phyloP scores from a whole-genome alignment of 1,140 invertebrate species.

The Heliconius eleuchia region DNA sequence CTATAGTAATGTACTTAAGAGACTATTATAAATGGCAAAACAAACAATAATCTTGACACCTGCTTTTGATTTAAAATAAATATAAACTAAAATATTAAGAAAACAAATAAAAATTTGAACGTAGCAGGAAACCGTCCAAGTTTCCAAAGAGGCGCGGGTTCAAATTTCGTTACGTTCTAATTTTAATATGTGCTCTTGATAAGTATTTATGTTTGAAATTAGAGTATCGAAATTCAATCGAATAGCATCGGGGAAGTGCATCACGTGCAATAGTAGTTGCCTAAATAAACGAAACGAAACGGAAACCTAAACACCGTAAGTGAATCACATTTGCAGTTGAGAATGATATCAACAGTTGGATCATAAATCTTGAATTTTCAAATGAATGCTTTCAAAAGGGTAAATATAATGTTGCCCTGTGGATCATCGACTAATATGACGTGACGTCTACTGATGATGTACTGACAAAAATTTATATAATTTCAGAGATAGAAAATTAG shows the following conservation, averaged over 20 bases:
- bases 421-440: not conserved
- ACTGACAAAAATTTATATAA: too few species aligned
- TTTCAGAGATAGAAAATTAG: not conserved
- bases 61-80: not conserved
- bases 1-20: not conserved
- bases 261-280: not conserved
- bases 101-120: too few species aligned
- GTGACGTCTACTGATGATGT: not conserved
- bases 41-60: not conserved
- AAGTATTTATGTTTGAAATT: not conserved
- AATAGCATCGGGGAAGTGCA: not conserved
- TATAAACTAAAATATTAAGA: not conserved
- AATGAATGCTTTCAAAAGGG: slow-evolving; percentile 17
- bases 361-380: slow-evolving; percentile 6
- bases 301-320: not conserved
- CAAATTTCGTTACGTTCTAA: too few species aligned
- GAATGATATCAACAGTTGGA: not conserved
- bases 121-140: too few species aligned
- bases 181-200: too few species aligned
- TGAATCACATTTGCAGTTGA: not conserved
- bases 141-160: too few species aligned
- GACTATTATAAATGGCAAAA: not conserved
- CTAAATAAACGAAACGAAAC: not conserved
- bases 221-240: not conserved
- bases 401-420: not conserved